Evolutionary conservation across 2,797 vertebrate genomes (phyloP).

Genomic region (Alosa sapidissima): DNA sequence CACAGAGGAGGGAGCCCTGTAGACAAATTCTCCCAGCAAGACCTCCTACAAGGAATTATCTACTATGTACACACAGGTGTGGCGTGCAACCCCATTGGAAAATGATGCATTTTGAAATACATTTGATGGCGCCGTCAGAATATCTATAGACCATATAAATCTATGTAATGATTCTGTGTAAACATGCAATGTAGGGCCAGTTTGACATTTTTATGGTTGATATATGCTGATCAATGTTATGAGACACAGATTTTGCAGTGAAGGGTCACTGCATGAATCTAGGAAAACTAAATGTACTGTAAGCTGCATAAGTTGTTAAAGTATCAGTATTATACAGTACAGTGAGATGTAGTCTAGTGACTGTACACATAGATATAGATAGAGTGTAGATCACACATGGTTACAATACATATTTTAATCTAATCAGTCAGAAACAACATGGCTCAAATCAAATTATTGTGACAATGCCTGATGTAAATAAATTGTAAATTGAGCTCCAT

Average conservation of each 20-base stretch:
- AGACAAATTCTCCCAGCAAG: constrained; percentile 74
- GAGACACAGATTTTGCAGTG: not conserved
- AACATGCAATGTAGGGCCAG: not conserved
- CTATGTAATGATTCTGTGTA: not conserved
- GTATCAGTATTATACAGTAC: too few relatives aligned
- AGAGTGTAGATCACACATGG: too few relatives aligned
- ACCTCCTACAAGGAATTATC: constrained; percentile 70
- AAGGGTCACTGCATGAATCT: too few relatives aligned
- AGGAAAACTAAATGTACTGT: not conserved
- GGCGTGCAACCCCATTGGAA: not conserved
- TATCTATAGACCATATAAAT: not conserved
- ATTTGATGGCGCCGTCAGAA: too few relatives aligned
- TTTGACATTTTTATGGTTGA: not conserved
- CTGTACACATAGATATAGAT: too few relatives aligned
- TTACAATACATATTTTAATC: too few relatives aligned
- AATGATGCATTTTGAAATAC: not conserved
- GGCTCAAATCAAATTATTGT: too few relatives aligned
- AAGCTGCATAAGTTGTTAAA: too few relatives aligned
- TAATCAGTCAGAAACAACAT: too few relatives aligned
- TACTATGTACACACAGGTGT: constrained; percentile 71
- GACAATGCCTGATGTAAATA: too few relatives aligned
- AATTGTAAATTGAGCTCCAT: too few relatives aligned
- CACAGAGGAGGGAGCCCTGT: constrained; percentile 61
- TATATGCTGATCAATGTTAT: not conserved
- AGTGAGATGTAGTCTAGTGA: too few relatives aligned